Evolutionary conservation across 2,797 vertebrate genomes (phyloP), one percentile per base, ranked within the genome.

Genomic region (Gouania willdenowi): DNA sequence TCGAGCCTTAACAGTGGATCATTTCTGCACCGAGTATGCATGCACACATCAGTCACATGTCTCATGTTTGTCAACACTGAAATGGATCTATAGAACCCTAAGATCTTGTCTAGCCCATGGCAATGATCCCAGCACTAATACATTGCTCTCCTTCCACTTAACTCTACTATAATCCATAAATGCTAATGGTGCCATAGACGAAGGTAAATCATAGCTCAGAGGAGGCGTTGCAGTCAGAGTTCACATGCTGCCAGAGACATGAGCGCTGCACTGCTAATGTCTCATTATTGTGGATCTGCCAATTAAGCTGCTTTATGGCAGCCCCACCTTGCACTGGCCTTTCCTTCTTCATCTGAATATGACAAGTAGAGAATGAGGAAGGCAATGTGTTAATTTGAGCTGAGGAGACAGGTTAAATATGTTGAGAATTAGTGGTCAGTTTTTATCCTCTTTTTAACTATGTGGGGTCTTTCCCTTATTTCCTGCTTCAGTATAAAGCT

Each of bases 301-400:
- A 75, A 82, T 86, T 84, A 71, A n/a, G n/a, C n/a, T n/a, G n/a
- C 52, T 63, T 50, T 66, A 18, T 56, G 30, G 40, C 34, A 60
- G 41, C 67, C 33, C 60, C 70, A 32, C 50, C 75, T 69, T 43
- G 51, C 26, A 35, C 46, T 41, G 25, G 66, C 72, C 69, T 75
- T 75, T 40, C 38, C 41, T 57, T 41, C 62, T 66, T 50, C 26
- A 86, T 85, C 77, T 80, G 53, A 81, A 83, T 84, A 75, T n/a
- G 5, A 22, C 4, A 13, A 40, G 55, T 10, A 37, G 17, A 24
- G 41, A 14, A 49, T 29, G 41, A 47, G 43, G 47, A 41, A 48
- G 41, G 35, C 26, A 42, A 28, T 45, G 53, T 33, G 55, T 33
- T 79, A 57, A 76, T 75, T 71, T 66, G 51, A 53, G 65, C 45